These are phyloP conservation scores for Drymonia ruficornis DNA, from an alignment of 2,888 invertebrate species.

Conservation along the genomic window DNA sequence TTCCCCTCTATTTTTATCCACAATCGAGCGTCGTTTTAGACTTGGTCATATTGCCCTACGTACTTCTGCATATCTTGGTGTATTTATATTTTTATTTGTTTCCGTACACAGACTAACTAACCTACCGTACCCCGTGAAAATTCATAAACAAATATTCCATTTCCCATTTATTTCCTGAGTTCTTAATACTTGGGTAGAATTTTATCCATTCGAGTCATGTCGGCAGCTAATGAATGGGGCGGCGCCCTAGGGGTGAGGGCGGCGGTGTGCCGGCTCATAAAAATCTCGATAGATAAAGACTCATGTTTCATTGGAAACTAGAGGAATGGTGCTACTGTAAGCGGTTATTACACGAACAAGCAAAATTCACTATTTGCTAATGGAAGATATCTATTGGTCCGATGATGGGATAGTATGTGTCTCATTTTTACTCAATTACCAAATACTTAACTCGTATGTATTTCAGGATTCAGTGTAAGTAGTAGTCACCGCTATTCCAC, in stretches of 20 bases:
- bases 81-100: too few relatives aligned
- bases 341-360: neutral
- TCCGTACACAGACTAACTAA: too few relatives aligned
- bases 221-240: slow-evolving; percentile 5
- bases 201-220: slow-evolving; percentile 10
- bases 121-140: neutral
- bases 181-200: neutral
- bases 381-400: too few relatives aligned
- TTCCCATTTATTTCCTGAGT: neutral
- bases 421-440: too few relatives aligned
- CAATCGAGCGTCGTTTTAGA: too few relatives aligned
- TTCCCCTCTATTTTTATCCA: too few relatives aligned
- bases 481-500: too few relatives aligned
- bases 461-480: too few relatives aligned
- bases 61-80: too few relatives aligned
- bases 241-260: neutral
- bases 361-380: neutral
- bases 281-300: slow-evolving; percentile 5
- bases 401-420: too few relatives aligned
- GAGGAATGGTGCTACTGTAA: neutral
- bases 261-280: neutral
- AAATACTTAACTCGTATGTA: too few relatives aligned
- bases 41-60: too few relatives aligned
- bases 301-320: neutral
- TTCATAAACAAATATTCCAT: slow-evolving; percentile 5